Evolutionary conservation across 2,888 invertebrate genomes (phyloP), one percentile per base, ranked within the genome.

Genomic region (Deilephila elpenor): DNA sequence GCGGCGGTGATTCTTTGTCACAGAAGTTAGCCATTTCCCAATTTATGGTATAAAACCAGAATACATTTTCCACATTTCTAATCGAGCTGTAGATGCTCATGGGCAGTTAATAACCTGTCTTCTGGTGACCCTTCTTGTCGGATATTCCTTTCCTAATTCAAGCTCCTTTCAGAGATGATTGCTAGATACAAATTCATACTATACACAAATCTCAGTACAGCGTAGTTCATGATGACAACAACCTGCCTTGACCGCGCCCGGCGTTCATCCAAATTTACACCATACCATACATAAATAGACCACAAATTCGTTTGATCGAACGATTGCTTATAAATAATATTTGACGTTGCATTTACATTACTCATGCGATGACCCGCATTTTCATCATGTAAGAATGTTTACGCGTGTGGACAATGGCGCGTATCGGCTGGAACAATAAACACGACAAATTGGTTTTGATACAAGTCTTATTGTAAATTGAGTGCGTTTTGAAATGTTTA

Each of bases 361-460:
- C 67, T 51, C 67, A 67, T 67, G 17, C 67, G 67, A 67, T 67
- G 67, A 67, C 25, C 67, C 44, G 67, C 67, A 67, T 67, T 67
- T 67, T 67, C 67, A 67, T 14, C 44, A 56, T 56, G n/a, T 53
- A 64, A 34, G 17, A 67, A 67, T 67, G 67, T 67, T 51, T 67
- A 51, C 51, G 25, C 17, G 17, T 67, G 11, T 14, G 67, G 44
- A 67, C 67, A 67, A 67, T 67, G 67, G 51, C 51, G 25, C 25
- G 62, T 62, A 37, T 34, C 37, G 62, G 19, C n/a, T 67, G 44
- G 51, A 25, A 25, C 67, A 67, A 51, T 51, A 67, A 67, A 67
- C 67, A 44, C 51, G 67, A 56, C 56, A 56, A 56, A n/a, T 56
- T 56, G 56, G n/a, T 56, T 56, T 20, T 67, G 25, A 67, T 20